Evolutionary conservation across 2,113 vertebrate species (phyloP).

Genomic region (Apodemus speciosus): DNA sequence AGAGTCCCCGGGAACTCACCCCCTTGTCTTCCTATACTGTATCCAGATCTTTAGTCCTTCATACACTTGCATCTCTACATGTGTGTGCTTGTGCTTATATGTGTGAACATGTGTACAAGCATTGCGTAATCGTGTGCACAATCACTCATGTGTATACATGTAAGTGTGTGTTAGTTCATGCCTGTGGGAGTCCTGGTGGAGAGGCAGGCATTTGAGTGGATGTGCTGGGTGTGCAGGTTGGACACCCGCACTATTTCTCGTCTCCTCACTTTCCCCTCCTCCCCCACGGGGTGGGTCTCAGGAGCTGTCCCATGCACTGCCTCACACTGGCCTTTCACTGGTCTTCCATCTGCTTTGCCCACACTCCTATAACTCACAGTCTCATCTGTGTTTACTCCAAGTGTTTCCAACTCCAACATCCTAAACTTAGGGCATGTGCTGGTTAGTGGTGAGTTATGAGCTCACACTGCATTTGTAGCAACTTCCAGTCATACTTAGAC

Average conservation of each 20-base stretch:
- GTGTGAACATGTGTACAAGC: not conserved
- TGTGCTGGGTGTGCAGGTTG: not conserved
- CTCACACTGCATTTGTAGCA: not conserved
- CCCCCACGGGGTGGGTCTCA: not conserved
- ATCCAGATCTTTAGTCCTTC: not conserved
- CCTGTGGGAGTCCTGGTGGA: not conserved
- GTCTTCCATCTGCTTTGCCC: not conserved
- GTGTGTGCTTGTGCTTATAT: too few species aligned
- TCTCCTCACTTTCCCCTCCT: not conserved
- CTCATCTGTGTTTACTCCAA: not conserved
- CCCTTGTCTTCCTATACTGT: not conserved
- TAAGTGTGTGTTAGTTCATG: not conserved
- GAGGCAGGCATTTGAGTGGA: not conserved
- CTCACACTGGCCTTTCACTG: not conserved
- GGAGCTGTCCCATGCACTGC: not conserved
- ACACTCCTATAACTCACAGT: not conserved
- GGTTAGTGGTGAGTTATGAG: not conserved
- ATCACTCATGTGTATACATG: accelerated
- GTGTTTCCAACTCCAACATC: not conserved
- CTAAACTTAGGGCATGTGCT: not conserved
- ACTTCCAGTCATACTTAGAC: not conserved
- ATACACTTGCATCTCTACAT: not conserved
- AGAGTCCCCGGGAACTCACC: not conserved
- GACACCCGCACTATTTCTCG: not conserved
- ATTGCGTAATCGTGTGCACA: not conserved